Base-by-base conservation (phyloP, 2,113 vertebrate species). In the Otis tarda region DNA sequence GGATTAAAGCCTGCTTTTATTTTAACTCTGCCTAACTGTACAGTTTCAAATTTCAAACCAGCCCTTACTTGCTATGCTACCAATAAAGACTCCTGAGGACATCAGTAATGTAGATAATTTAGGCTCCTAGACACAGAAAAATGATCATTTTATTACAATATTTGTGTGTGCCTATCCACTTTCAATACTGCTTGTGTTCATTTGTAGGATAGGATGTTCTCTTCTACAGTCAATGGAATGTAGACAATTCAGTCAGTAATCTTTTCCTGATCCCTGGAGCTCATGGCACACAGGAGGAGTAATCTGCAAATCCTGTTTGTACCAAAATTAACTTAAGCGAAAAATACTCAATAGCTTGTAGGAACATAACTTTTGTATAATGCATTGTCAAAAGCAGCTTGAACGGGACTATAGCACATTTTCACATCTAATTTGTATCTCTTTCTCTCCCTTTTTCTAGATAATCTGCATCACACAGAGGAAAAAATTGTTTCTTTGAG, bases 251-350 rank as follows among this genome's bases (percentile, higher is more conserved):
- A 65, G 39, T 33, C 2, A 5, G 25, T 60, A 92, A 45, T 79
- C 77, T 92, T 78, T 39, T 79, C 27, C 35, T 82, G 39, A 81
- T 85, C 61, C 70, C 37, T 70, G 25, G 41, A 93, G 63, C n/a
- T 91, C 63, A 41, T 47, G 50, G 59, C 25, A 70, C 28, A 52
- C 24, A 79, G 57, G 35, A 91, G 19, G 17, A 93, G 5, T 73
- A 88, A 80, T 68, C 67, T 90, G 53, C 31, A 94, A 90, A 90
- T 90, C 43, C 50, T 35, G 7, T 39, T 85, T 27, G 71, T 59
- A 70, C 30, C 27, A 74, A 86, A 95, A 91, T 77, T 95, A 10
- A 83, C 90, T 80, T 91, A 74, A 87, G 56, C 43, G 39, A 86
- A 81, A 88, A 91, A 88, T 63, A 59, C 37, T 70, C 47, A 56